Evolutionary conservation across 2,888 invertebrate species (phyloP).

Genomic region (Panopea generosa): DNA sequence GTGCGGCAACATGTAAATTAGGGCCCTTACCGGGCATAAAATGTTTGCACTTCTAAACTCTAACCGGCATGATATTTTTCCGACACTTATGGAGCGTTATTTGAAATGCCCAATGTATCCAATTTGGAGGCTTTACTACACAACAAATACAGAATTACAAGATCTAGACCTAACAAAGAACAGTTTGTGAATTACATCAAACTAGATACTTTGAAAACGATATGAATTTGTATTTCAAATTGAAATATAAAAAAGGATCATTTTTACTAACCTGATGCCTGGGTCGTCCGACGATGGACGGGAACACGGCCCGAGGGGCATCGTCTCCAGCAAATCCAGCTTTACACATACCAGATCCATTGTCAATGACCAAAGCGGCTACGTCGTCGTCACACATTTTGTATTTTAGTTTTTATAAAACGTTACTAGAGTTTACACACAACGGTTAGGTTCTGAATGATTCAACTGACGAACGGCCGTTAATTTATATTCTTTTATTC

Average conservation of each 20-base stretch:
- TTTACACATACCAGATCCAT: constrained; percentile 90
- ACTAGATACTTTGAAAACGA: too few species aligned
- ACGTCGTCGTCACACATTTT: constrained; percentile 73
- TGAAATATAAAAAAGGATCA: too few species aligned
- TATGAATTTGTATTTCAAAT: too few species aligned
- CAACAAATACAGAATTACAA: too few species aligned
- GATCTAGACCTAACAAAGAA: too few species aligned
- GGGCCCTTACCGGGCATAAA: too few species aligned
- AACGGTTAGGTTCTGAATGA: constrained; percentile 26
- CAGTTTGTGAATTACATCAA: too few species aligned
- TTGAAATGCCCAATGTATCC: too few species aligned
- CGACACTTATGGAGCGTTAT: too few species aligned
- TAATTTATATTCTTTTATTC: constrained; percentile 28
- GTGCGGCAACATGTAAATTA: constrained; percentile 47
- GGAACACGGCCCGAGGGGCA: constrained; percentile 78
- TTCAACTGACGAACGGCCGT: constrained; percentile 7
- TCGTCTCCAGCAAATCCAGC: constrained; percentile 81
- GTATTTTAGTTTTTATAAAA: constrained; percentile 13
- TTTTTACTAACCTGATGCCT: constrained; percentile 76
- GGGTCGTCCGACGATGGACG: constrained; percentile 79
- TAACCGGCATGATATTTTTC: too few species aligned
- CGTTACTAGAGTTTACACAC: constrained; percentile 3
- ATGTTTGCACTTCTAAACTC: too few species aligned
- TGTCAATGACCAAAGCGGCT: constrained; percentile 88
- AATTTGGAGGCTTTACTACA: too few species aligned